phyloP scores from a whole-genome alignment of 2,888 invertebrate species.

The Xanthia togata region DNA sequence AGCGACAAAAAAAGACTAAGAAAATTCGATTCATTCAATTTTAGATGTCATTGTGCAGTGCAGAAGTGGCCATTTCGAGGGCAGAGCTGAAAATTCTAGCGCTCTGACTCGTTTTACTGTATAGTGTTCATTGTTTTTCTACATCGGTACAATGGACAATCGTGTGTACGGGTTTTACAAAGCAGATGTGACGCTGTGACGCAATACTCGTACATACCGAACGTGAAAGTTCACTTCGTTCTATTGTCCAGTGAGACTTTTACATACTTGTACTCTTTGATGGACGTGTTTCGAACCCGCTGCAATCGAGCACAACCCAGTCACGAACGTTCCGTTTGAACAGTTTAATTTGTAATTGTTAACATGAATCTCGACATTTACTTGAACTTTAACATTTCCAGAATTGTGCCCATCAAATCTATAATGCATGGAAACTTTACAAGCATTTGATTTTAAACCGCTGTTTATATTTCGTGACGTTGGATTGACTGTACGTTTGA shows the following conservation, averaged over 20 bases:
- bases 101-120: conserved; percentile 35
- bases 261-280: conserved; percentile 5
- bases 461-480: conserved; percentile 7
- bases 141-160: conserved; percentile 9
- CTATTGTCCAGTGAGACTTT: conserved; percentile 1
- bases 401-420: background rate
- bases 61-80: conserved; percentile 16
- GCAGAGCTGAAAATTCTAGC: conserved; percentile 12
- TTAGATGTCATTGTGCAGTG: conserved; percentile 22
- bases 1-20: conserved; percentile 10
- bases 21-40: conserved; percentile 38
- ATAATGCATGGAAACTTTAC: conserved; percentile 4
- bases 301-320: background rate
- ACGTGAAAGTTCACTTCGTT: conserved; percentile 16
- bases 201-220: too few species aligned
- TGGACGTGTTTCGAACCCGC: background rate
- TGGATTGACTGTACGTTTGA: conserved; percentile 28
- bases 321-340: background rate
- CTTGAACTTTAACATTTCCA: background rate
- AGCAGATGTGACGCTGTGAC: conserved; percentile 29
- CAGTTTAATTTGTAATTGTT: background rate
- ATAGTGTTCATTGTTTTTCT: conserved; percentile 44
- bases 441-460: background rate
- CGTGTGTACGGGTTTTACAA: conserved; percentile 11
- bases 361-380: conserved; percentile 4